Percentiles rank a stretch among this genome's conserved stretches.
These are phyloP conservation scores for Sylvicola cinctus DNA, from an alignment of 2,888 invertebrate species.

Conservation along the genomic window DNA sequence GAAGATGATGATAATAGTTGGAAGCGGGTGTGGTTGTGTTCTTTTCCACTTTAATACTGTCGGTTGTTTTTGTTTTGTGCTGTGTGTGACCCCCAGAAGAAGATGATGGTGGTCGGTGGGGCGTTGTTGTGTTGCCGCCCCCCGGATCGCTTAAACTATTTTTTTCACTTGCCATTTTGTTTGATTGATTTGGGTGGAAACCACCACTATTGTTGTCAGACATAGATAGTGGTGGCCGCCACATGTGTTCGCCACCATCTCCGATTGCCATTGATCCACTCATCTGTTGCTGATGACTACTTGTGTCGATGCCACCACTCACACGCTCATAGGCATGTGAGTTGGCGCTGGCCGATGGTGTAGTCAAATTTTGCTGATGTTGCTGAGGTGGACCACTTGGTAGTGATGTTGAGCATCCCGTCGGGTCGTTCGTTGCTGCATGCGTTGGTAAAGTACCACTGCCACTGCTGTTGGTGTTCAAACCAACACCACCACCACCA, in stretches of 20 bases:
- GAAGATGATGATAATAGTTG: too few relatives aligned
- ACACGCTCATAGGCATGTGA: too few relatives aligned
- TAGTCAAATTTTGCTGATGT: constrained; percentile 7
- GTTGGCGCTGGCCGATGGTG: too few relatives aligned
- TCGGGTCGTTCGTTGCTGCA: too few relatives aligned
- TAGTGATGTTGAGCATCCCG: too few relatives aligned
- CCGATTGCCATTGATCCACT: constrained; percentile 21
- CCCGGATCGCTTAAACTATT: constrained; percentile 24
- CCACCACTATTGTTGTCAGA: not conserved
- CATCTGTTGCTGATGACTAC: not conserved
- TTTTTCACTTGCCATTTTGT: too few relatives aligned
- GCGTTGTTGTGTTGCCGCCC: constrained; percentile 11
- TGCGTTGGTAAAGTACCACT: constrained; percentile 2
- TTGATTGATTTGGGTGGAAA: constrained; percentile 9
- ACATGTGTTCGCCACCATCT: constrained; percentile 32
- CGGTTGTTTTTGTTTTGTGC: constrained; percentile 1
- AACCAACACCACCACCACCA: too few relatives aligned
- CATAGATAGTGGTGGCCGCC: constrained; percentile 18
- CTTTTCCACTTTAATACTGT: constrained; percentile 1
- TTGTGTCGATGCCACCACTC: not conserved
- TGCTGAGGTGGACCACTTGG: not conserved
- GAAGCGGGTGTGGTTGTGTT: not conserved
- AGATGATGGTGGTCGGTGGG: too few relatives aligned
- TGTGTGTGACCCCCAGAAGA: too few relatives aligned
- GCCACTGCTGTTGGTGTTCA: constrained; percentile 1